A percentile compares a stretch with the other conserved stretches of the same genome.
phyloP scores from a whole-genome alignment of 2,113 vertebrate species.

The Chloebia gouldiae region DNA sequence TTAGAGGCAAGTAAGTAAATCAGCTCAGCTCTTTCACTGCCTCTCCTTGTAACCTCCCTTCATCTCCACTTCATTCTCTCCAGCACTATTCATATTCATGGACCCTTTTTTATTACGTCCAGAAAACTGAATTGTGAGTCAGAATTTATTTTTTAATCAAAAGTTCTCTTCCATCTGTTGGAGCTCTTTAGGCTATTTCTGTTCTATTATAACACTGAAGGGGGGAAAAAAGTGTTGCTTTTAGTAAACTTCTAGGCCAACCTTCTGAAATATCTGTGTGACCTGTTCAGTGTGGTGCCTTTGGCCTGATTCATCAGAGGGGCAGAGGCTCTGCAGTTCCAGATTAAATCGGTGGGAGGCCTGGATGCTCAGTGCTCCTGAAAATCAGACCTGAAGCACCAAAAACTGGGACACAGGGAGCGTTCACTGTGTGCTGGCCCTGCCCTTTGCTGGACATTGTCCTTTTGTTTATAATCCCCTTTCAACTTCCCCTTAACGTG shows the following conservation, averaged over 20 bases:
- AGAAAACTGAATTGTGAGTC: constrained; percentile 34
- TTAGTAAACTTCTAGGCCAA: not conserved
- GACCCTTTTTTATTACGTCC: not conserved
- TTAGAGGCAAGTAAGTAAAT: not conserved
- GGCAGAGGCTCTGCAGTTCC: constrained; percentile 36
- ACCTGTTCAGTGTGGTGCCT: not conserved
- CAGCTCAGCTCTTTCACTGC: not conserved
- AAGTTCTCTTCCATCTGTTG: constrained; percentile 33
- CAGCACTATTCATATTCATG: not conserved
- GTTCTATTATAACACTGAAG: not conserved
- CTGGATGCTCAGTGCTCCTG: not conserved
- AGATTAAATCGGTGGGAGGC: constrained; percentile 36
- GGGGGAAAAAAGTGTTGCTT: not conserved
- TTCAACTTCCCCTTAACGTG: accelerated
- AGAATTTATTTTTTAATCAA: constrained; percentile 51
- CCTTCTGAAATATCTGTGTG: not conserved
- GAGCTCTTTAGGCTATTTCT: constrained; percentile 30
- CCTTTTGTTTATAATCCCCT: not conserved
- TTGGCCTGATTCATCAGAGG: not conserved
- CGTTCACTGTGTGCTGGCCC: accelerated
- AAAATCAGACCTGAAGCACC: not conserved
- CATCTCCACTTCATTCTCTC: not conserved
- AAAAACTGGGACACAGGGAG: not conserved
- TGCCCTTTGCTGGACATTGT: not conserved
- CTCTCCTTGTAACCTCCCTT: not conserved